Base-by-base conservation (phyloP, 1,140 invertebrate species). In the Chrysomallon squamiferum region DNA sequence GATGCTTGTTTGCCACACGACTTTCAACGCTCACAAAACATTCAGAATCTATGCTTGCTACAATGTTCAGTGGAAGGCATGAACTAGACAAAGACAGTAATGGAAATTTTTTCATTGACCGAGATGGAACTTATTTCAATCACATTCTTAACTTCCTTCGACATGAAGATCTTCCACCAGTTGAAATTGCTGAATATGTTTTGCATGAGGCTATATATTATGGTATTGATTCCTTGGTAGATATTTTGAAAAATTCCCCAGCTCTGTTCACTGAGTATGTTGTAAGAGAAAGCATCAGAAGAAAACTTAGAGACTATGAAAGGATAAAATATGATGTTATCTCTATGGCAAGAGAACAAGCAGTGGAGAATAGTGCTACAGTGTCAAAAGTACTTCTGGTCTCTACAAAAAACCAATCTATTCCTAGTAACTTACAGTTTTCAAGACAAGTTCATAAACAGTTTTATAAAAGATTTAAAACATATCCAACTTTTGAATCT, bases 11-110 rank as follows among this genome's bases (percentile, higher is more conserved):
- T 63, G 73, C 68, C 25, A 81, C 79, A 22, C 67, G 72, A 18
- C 18, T 74, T 11, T 58, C 60, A 43, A 80, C 78, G 25, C n/a
- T 81, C n/a, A 59, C 56, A 15, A 69, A 71, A 41, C 71, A 74
- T 27, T 60, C 66, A 35, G 72, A 74, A 5, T 78, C 74, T 30
- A 61, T 75, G 60, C 58, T 81, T 27, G 71, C 71, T 18, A 43
- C 58, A 30, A 78, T 81, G 77, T 81, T 81, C 50, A 72, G 68
- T 64, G 78, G 78, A 3, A 66, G 70, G 33, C 71, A 80, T 52
- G 22, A 60, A 9, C 6, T 77, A 5, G 61, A 72, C 30, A 41
- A 35, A 15, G 62, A 68, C 29, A 9, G 41, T 6, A 68, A 71
- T 49, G 72, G 72, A 3, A 70, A 52, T 22, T 72, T 66, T 41